Conservation (phyloP, 2,888 invertebrate genomes). For the Celastrina argiolus region DNA sequence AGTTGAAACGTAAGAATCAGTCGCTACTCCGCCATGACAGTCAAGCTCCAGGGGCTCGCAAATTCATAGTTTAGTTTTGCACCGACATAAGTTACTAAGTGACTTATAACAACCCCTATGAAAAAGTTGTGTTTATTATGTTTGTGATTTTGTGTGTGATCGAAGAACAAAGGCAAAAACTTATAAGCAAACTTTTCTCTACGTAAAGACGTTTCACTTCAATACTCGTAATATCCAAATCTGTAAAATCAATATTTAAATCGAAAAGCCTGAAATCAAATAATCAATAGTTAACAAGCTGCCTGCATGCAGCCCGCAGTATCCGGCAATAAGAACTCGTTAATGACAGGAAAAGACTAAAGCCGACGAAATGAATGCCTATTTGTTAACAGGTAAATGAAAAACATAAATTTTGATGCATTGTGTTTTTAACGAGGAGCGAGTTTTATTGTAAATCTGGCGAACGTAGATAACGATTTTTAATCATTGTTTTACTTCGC, state of each 20-base stretch:
- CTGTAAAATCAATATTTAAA: not conserved
- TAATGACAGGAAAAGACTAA: not conserved
- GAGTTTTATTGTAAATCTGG: not conserved
- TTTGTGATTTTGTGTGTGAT: too few species aligned
- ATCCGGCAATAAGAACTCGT: not conserved
- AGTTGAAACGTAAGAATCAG: too few species aligned
- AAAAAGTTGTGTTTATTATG: too few species aligned
- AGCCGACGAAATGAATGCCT: not conserved
- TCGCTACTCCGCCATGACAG: too few species aligned
- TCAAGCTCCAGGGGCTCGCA: too few species aligned
- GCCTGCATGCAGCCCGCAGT: not conserved
- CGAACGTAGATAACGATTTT: not conserved
- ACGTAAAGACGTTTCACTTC: too few species aligned
- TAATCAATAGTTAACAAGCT: conserved; percentile 6
- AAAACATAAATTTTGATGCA: not conserved
- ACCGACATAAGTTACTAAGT: too few species aligned
- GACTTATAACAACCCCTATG: too few species aligned
- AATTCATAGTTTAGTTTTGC: too few species aligned
- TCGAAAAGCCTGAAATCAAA: not conserved
- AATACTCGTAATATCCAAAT: too few species aligned
- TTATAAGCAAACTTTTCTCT: too few species aligned
- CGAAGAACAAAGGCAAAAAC: too few species aligned
- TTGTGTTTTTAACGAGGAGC: not conserved
- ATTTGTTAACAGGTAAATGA: not conserved
- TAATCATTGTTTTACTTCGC: not conserved